These are phyloP conservation scores for Micoletzkya japonica DNA, from an alignment of 2,888 invertebrate species.

Conservation along the genomic window DNA sequence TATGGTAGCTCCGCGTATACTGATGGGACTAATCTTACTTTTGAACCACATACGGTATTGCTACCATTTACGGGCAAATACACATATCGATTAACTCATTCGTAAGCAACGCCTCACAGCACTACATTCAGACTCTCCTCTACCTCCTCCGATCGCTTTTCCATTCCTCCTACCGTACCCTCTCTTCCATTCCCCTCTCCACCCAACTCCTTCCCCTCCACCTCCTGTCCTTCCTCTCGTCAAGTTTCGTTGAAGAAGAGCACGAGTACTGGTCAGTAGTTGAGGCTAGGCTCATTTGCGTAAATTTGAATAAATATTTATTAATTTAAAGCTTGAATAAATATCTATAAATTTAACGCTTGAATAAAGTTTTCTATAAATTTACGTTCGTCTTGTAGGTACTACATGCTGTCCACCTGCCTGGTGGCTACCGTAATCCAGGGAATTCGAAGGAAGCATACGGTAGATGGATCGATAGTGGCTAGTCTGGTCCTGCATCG, in stretches of 20 bases:
- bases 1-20: too few species aligned
- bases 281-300: background rate
- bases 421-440: background rate
- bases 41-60: too few species aligned
- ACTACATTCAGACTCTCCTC: background rate
- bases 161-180: background rate
- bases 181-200: background rate
- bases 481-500: conserved; percentile 40
- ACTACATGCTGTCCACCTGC: too few species aligned
- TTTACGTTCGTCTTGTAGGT: too few species aligned
- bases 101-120: too few species aligned
- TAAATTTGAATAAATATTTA: background rate
- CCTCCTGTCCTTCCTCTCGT: conserved; percentile 39
- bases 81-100: too few species aligned
- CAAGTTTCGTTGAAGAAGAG: conserved; percentile 58
- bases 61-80: too few species aligned
- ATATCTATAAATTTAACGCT: too few species aligned
- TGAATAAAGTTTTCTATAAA: too few species aligned
- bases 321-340: background rate
- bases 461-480: too few species aligned
- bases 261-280: conserved; percentile 55
- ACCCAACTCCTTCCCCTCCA: conserved; percentile 12
- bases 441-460: too few species aligned
- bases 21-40: too few species aligned
- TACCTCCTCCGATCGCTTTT: conserved; percentile 14